Percentiles rank a stretch among this genome's conserved stretches.
These are phyloP conservation scores for Melanotaenia duboulayi DNA, from an alignment of 2,113 vertebrate species.

Conservation along the genomic window DNA sequence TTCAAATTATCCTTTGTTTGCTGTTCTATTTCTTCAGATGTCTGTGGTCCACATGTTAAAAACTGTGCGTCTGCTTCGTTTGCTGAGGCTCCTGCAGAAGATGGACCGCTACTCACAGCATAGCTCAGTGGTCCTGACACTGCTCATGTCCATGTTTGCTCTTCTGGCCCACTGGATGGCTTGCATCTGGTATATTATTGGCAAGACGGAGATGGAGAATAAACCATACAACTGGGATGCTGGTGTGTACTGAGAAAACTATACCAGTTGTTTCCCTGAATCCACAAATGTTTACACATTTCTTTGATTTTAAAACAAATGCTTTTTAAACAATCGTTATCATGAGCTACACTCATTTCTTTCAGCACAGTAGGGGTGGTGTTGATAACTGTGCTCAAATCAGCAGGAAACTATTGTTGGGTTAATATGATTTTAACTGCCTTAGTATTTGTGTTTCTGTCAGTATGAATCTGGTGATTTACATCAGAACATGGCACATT, in stretches of 20 bases:
- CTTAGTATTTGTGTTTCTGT: not conserved
- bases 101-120: slow-evolving; percentile 98
- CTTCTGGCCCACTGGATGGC: slow-evolving; percentile 99
- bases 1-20: not conserved
- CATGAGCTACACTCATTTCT: not conserved
- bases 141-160: slow-evolving; percentile 99
- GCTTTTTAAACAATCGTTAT: not conserved
- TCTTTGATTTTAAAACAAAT: not conserved
- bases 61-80: slow-evolving; percentile 91
- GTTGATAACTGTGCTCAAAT: not conserved
- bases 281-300: not conserved
- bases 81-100: slow-evolving; percentile 95
- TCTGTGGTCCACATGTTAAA: slow-evolving; percentile 97
- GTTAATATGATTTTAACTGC: not conserved
- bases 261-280: not conserved
- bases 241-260: slow-evolving; percentile 82
- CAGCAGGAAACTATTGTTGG: not conserved
- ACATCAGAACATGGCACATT: not conserved
- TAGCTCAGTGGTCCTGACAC: slow-evolving; percentile 94
- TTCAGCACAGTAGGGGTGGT: not conserved
- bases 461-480: slow-evolving; percentile 1
- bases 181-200: slow-evolving; percentile 99
- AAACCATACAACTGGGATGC: slow-evolving; percentile 95
- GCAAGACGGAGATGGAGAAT: slow-evolving; percentile 96
- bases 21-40: slow-evolving; percentile 80